Evolutionary conservation across 53 echinoderm and acorn worm genomes (phyloP).

Genomic region (Glandiceps talaboti): DNA sequence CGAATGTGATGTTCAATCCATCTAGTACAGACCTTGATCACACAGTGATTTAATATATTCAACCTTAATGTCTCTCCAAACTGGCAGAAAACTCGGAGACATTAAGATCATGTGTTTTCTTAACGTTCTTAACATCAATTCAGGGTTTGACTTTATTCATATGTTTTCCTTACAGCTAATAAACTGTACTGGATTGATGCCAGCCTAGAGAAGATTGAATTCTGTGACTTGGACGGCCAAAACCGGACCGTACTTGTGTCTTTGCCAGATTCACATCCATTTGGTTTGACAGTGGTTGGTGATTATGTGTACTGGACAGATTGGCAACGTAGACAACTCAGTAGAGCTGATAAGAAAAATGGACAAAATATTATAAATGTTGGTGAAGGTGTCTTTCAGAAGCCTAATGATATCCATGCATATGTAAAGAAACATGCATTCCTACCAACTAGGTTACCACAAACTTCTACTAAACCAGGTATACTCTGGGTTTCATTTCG

Average conservation of each 20-base stretch:
- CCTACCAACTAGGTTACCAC: neutral
- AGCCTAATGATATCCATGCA: conserved; percentile 40
- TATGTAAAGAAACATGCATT: too few relatives aligned
- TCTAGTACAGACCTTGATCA: too few relatives aligned
- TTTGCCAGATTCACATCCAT: conserved; percentile 26
- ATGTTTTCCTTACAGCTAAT: conserved; percentile 16
- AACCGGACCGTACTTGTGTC: conserved; percentile 21
- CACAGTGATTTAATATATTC: too few relatives aligned
- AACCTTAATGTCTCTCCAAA: too few relatives aligned
- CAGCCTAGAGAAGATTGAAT: conserved; percentile 36
- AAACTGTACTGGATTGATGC: conserved; percentile 79
- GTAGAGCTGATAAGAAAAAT: conserved; percentile 33
- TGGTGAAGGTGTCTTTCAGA: conserved; percentile 13
- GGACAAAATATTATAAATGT: conserved; percentile 22
- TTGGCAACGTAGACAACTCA: conserved; percentile 25
- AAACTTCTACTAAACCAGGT: neutral
- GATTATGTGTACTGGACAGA: conserved; percentile 52
- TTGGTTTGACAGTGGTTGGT: conserved; percentile 34
- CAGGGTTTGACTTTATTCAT: neutral
- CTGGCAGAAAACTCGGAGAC: too few relatives aligned
- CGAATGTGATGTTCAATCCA: too few relatives aligned
- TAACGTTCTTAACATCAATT: neutral
- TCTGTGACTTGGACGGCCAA: conserved; percentile 30
- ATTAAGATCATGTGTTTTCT: neutral
- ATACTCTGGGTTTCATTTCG: neutral